Base-by-base conservation (phyloP, 2,113 vertebrate species). In the Erpornis zantholeuca region DNA sequence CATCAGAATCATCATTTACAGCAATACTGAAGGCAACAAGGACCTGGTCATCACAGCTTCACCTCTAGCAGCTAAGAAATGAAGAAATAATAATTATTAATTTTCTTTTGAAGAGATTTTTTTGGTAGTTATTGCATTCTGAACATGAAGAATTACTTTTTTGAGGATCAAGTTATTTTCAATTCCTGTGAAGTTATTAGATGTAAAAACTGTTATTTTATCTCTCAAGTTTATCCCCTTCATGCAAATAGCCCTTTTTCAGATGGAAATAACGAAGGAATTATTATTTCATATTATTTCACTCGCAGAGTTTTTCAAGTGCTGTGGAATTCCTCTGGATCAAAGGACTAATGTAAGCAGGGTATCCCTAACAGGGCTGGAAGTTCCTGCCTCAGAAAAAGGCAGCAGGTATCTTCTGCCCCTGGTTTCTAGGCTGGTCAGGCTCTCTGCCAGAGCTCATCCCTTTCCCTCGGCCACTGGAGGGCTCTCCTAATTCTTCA, bases 401-500 rank as follows among this genome's bases (percentile, higher is more conserved):
- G 0, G 6, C 24, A 35, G 29, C 13, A 59, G 33, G 2, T 44
- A 57, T 77, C 40, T 90, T 78, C 45, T 65, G 38, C 20, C 13
- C 23, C 19, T 10, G 10, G 14, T 33, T 81, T 86, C 47, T 4
- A 63, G 47, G 29, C 29, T 78, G 42, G 5, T 44, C 77, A 86
- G 84, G 81, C 50, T 91, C 20, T 3, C 50, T 53, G 56, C 50
- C 61, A 52, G 6, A 31, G 70, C 22, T 54, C 91, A 57, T 73
- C 81, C 80, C 59, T 68, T 35, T 47, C 57, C 38, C 54, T 86
- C 35, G 63, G 91, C 96, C 95, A 92, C 94, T 90, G 89, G 93
- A 96, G 96, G 95, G 91, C 91, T 95, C 93, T 92, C 94, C 86
- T 90, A 87, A 92, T 80, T 93, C 87, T 95, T 63, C 44, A 42